These are phyloP conservation scores for Zenarchopterus dispar DNA, from an alignment of 2,797 vertebrate genomes.

Conservation along the genomic window DNA sequence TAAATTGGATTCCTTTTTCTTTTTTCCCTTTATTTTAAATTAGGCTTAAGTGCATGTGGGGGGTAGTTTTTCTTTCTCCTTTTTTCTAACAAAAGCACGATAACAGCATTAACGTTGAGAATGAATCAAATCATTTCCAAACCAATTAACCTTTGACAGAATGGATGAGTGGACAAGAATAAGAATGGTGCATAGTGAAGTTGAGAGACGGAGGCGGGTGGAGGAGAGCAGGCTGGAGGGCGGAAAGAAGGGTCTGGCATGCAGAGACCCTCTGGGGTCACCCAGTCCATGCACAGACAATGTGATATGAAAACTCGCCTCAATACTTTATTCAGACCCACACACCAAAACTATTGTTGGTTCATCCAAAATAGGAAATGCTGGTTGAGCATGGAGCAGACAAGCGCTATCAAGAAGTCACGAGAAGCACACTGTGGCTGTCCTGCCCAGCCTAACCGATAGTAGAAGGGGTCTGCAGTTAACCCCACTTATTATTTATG, in stretches of 20 bases:
- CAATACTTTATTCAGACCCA: constrained; percentile 8
- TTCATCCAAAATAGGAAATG: constrained; percentile 1
- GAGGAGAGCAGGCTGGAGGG: constrained; percentile 23
- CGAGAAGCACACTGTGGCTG: constrained; percentile 12
- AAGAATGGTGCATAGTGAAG: constrained; percentile 66
- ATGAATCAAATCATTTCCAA: constrained; percentile 90
- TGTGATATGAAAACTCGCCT: constrained; percentile 13
- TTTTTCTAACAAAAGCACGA: constrained; percentile 81
- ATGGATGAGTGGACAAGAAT: constrained; percentile 85
- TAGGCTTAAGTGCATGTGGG: constrained; percentile 83
- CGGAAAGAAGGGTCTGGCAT: constrained; percentile 25
- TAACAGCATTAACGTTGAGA: constrained; percentile 88
- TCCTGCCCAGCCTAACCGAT: constrained; percentile 67
- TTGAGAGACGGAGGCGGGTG: constrained; percentile 17
- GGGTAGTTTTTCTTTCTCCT: constrained; percentile 78
- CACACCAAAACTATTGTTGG: constrained; percentile 2
- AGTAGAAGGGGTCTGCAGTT: constrained; percentile 68
- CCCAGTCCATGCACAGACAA: constrained; percentile 25
- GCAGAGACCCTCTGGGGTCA: constrained; percentile 29
- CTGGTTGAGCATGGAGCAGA: background rate
- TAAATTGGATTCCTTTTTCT: constrained; percentile 84
- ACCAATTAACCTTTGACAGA: constrained; percentile 90
- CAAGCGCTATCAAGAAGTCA: background rate
- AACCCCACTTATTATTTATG: constrained; percentile 77
- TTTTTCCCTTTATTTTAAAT: constrained; percentile 84